Percentiles rank a stretch among this genome's conserved stretches.
phyloP scores from a whole-genome alignment of 1,140 invertebrate species.

The Halyomorpha halys region DNA sequence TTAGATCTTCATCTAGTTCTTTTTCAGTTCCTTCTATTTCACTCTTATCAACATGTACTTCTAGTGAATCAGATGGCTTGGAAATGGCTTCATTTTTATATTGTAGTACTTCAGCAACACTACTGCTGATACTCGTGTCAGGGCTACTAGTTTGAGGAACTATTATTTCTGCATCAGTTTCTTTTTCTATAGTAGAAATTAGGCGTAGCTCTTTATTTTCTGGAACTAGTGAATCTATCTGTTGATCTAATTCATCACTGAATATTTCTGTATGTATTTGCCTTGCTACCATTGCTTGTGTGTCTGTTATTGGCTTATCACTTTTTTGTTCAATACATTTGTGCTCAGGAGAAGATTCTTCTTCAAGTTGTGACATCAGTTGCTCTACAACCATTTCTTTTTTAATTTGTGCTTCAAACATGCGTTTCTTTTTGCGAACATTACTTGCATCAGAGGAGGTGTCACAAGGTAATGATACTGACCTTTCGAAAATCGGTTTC shows the following conservation, averaged over 20 bases:
- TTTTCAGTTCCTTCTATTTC: constrained; percentile 42
- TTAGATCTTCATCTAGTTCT: constrained; percentile 35
- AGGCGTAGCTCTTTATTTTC: constrained; percentile 29
- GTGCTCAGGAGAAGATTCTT: constrained; percentile 42
- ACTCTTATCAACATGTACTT: constrained; percentile 43
- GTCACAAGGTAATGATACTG: constrained; percentile 39
- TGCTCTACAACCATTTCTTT: constrained; percentile 42
- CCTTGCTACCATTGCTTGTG: constrained; percentile 33
- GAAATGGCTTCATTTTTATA: constrained; percentile 35
- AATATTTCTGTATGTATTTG: constrained; percentile 37
- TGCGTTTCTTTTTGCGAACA: constrained; percentile 37
- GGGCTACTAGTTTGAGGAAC: constrained; percentile 3
- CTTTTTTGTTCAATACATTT: constrained; percentile 33
- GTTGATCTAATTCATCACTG: constrained; percentile 36
- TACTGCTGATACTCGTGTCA: constrained; percentile 8
- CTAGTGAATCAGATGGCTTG: constrained; percentile 38
- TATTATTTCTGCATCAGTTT: not conserved
- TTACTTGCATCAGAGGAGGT: constrained; percentile 35
- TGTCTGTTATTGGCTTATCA: constrained; percentile 32
- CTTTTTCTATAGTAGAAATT: constrained; percentile 23
- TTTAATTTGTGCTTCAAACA: constrained; percentile 41
- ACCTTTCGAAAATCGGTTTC: constrained; percentile 39
- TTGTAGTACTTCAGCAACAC: constrained; percentile 31
- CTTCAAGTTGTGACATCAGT: constrained; percentile 38
- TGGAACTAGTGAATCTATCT: constrained; percentile 35